phyloP scores from a whole-genome alignment of 2,797 vertebrate species.

The Rhynchonycteris naso region DNA sequence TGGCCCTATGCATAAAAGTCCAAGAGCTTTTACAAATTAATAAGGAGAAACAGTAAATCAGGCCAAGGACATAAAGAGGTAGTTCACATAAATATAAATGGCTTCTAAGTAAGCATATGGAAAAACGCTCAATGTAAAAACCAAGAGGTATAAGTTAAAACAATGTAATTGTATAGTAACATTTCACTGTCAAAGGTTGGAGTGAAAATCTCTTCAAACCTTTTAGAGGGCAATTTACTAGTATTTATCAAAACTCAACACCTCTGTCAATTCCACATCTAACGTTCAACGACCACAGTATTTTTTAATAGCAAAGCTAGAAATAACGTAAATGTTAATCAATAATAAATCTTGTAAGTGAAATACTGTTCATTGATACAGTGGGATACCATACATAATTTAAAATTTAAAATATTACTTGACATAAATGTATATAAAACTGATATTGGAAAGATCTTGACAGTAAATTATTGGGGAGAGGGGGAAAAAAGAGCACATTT shows the following conservation, averaged over 20 bases:
- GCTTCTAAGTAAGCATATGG: neutral
- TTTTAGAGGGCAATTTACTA: conserved; percentile 18
- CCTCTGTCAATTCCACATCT: neutral
- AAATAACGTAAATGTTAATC: conserved; percentile 26
- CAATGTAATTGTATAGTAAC: neutral
- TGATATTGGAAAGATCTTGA: neutral
- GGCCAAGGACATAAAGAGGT: neutral
- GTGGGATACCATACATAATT: neutral
- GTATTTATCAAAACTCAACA: conserved; percentile 21
- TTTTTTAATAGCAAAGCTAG: conserved; percentile 31
- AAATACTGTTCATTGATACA: neutral
- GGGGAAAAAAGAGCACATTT: neutral
- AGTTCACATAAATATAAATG: neutral
- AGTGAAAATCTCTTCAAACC: neutral
- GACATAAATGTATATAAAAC: neutral
- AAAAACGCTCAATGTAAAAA: conserved; percentile 50
- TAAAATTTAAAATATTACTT: neutral
- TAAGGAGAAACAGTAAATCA: conserved; percentile 5
- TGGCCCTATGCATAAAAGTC: neutral
- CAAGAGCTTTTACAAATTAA: neutral
- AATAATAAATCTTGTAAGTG: neutral
- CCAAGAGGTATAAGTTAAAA: conserved; percentile 37
- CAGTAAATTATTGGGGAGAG: neutral
- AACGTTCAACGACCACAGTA: neutral
- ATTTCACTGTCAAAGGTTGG: neutral